phyloP scores from a whole-genome alignment of 2,113 vertebrate genomes.

The Silurus asotus region DNA sequence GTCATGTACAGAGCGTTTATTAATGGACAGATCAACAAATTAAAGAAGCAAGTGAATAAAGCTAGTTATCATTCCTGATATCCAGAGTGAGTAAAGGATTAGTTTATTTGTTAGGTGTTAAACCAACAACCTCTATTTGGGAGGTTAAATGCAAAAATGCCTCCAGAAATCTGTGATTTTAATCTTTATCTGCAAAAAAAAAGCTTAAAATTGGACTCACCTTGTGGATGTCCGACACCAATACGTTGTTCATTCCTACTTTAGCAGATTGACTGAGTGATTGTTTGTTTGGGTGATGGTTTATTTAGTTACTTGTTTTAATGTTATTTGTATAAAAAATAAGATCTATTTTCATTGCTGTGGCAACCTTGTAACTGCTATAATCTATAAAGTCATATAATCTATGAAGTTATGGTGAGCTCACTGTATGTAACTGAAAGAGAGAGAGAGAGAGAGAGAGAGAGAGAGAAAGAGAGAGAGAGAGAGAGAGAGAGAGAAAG shows the following conservation, averaged over 20 bases:
- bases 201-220: slow-evolving; percentile 62
- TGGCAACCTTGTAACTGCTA: not conserved
- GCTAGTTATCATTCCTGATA: not conserved
- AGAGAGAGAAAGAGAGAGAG: not conserved
- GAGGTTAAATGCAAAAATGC: not conserved
- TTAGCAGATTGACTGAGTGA: not conserved
- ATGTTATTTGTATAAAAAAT: not conserved
- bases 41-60: not conserved
- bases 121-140: not conserved
- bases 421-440: not conserved
- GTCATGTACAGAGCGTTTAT: not conserved
- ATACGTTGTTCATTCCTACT: slow-evolving; percentile 72
- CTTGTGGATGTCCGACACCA: slow-evolving; percentile 72
- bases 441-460: not conserved
- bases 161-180: not conserved
- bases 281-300: no score
- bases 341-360: not conserved
- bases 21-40: not conserved
- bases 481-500: not conserved
- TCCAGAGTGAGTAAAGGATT: not conserved
- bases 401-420: not conserved
- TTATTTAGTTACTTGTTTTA: not conserved
- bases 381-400: not conserved
- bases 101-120: not conserved
- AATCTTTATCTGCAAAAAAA: not conserved